Conservation (phyloP, 2,888 invertebrate genomes). For the Gisinianus flammeolus region DNA sequence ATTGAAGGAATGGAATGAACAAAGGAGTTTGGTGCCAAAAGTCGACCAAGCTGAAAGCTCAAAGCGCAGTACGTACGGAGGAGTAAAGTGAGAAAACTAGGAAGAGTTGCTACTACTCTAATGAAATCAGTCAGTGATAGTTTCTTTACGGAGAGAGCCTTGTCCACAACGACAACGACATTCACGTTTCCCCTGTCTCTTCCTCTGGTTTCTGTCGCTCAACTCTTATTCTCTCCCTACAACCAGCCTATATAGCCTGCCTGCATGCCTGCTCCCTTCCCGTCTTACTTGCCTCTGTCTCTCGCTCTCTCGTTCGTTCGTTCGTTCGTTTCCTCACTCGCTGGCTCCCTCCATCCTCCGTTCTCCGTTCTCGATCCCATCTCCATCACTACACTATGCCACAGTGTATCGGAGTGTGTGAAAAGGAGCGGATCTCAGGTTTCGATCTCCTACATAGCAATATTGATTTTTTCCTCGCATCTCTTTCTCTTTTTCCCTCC, state of each 20-base stretch:
- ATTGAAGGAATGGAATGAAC: too few species aligned
- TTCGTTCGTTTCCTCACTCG: not conserved
- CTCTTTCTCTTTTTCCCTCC: constrained; percentile 11
- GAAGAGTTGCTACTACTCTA: too few species aligned
- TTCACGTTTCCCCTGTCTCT: too few species aligned
- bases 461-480: constrained; percentile 45
- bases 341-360: constrained; percentile 13
- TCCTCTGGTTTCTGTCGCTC: too few species aligned
- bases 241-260: too few species aligned
- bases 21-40: too few species aligned
- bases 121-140: not conserved
- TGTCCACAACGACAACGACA: too few species aligned
- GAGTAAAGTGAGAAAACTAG: too few species aligned
- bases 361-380: constrained; percentile 16
- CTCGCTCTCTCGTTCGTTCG: not conserved
- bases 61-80: too few species aligned
- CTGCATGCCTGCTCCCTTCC: not conserved
- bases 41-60: too few species aligned
- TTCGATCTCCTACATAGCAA: constrained; percentile 50
- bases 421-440: constrained; percentile 44
- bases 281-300: constrained; percentile 4
- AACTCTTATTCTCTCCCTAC: not conserved
- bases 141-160: too few species aligned
- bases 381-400: constrained; percentile 25
- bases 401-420: constrained; percentile 36